Conservation (phyloP, 2,888 invertebrate species). For the Rhabditoides inermis region DNA sequence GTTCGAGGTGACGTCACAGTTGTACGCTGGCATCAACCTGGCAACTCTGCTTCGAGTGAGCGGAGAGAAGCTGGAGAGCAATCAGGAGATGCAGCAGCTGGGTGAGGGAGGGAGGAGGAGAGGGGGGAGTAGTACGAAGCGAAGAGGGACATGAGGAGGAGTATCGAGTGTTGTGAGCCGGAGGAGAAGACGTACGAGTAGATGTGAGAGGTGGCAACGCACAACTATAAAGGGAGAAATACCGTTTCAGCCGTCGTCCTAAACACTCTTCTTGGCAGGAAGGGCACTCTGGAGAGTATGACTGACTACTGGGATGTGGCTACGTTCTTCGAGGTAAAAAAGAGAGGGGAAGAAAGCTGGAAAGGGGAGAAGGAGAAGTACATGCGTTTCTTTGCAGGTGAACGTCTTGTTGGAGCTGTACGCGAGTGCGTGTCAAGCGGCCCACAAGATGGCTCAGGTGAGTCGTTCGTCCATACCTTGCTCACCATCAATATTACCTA, state of each 20-base stretch:
- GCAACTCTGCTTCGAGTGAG: conserved; percentile 91
- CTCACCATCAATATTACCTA: too few relatives aligned
- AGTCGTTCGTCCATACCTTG: too few relatives aligned
- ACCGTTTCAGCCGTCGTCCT: conserved; percentile 69
- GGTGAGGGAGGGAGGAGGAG: conserved; percentile 62
- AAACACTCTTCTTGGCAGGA: conserved; percentile 92
- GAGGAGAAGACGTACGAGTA: too few relatives aligned
- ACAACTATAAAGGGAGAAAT: too few relatives aligned
- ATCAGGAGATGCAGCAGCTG: conserved; percentile 56
- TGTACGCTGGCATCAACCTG: conserved; percentile 96
- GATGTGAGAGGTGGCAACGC: too few relatives aligned
- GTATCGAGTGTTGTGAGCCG: too few relatives aligned
- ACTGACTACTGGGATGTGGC: conserved; percentile 99
- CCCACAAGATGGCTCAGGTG: conserved; percentile 62
- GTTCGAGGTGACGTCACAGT: conserved; percentile 94
- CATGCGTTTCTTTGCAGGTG: not conserved
- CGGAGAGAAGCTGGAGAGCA: conserved; percentile 78
- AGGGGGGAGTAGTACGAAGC: too few relatives aligned
- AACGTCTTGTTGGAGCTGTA: conserved; percentile 60
- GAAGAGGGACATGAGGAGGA: too few relatives aligned
- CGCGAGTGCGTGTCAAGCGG: conserved; percentile 88
- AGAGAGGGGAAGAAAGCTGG: not conserved
- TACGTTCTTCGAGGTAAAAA: conserved; percentile 56
- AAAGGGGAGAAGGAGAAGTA: not conserved
- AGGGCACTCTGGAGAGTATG: conserved; percentile 82